Percentiles rank a stretch among this genome's conserved stretches.
Conservation (phyloP, 2,113 vertebrate species). For the Glaucidium brasilianum region DNA sequence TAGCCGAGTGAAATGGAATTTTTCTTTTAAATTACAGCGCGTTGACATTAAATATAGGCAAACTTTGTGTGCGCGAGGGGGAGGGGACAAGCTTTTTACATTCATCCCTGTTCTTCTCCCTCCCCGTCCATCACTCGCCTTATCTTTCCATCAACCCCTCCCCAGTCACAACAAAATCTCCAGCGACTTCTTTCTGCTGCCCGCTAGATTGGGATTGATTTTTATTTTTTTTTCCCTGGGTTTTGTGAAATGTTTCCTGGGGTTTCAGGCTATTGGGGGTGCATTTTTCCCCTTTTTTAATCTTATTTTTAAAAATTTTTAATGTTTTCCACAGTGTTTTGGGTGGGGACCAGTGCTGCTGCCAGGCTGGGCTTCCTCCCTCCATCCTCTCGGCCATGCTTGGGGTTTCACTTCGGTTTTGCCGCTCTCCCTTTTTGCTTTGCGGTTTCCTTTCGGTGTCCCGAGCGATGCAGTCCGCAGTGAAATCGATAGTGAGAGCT, state of each 20-base stretch:
- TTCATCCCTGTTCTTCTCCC: neutral
- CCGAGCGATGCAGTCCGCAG: neutral
- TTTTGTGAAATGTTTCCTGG: neutral
- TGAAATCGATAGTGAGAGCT: neutral
- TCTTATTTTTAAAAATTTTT: accelerated
- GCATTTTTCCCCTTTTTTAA: neutral
- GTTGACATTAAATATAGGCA: constrained; percentile 66
- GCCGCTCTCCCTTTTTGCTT: neutral
- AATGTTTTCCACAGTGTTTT: accelerated
- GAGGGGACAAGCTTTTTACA: neutral
- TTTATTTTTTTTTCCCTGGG: too few relatives aligned
- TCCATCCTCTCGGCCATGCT: accelerated
- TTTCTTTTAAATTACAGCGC: constrained; percentile 71
- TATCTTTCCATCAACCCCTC: neutral
- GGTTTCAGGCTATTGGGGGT: neutral
- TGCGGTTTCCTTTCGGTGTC: neutral
- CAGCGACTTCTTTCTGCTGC: neutral
- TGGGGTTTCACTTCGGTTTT: accelerated
- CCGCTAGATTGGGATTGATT: neutral
- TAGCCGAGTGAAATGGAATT: constrained; percentile 72
- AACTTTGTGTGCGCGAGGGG: constrained; percentile 1
- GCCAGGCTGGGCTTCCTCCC: neutral
- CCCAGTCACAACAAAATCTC: accelerated
- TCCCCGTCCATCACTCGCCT: neutral
- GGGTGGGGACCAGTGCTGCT: neutral